These are phyloP conservation scores for Brachypteracias leptosomus DNA, from an alignment of 2,113 vertebrate genomes.

Conservation along the genomic window DNA sequence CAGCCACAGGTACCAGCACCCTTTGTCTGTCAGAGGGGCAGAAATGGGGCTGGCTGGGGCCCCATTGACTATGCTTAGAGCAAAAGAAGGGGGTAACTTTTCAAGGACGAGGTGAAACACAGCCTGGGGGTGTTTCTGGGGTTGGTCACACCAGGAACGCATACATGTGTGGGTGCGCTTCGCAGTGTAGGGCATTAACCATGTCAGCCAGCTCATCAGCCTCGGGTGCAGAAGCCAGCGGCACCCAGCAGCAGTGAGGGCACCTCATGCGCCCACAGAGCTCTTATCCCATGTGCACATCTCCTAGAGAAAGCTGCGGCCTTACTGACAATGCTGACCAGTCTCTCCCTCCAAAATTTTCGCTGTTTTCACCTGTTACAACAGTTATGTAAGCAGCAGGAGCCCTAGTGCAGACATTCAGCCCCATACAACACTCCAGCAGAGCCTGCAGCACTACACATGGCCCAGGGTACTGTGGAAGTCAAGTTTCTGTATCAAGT, in stretches of 20 bases:
- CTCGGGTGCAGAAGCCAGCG: neutral
- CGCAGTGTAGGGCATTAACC: rapidly evolving
- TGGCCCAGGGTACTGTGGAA: neutral
- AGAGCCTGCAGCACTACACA: neutral
- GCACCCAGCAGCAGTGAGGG: neutral
- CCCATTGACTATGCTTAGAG: neutral
- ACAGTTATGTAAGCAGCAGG: neutral
- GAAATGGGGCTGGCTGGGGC: rapidly evolving
- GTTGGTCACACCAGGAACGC: neutral
- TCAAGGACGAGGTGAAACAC: rapidly evolving
- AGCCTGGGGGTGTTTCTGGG: neutral
- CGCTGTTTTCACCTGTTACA: neutral
- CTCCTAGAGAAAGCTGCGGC: neutral
- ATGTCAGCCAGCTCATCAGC: rapidly evolving
- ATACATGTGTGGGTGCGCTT: neutral
- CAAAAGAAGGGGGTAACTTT: neutral
- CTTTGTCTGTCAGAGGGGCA: neutral
- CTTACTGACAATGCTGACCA: neutral
- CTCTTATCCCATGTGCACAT: neutral
- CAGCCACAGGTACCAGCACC: neutral
- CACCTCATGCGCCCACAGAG: neutral
- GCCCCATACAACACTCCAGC: neutral
- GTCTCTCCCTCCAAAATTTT: neutral
- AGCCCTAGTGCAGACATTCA: neutral
- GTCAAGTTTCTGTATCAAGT: neutral